A percentile compares a stretch with the other conserved stretches of the same genome.
Conservation (phyloP, 1,140 invertebrate species). For the Drosophila willistoni region DNA sequence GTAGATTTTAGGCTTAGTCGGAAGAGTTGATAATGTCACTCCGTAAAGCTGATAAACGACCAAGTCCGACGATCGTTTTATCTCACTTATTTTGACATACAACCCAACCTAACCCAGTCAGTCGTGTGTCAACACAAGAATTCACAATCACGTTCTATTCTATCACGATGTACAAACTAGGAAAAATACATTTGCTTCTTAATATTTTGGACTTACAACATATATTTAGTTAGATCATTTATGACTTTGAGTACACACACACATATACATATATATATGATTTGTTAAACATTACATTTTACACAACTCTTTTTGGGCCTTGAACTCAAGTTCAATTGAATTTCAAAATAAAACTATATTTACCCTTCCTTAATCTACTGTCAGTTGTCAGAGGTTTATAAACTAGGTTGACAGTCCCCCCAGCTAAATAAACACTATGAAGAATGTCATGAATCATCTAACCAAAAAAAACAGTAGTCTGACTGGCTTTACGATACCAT, state of each 20-base stretch:
- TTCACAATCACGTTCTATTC: background rate
- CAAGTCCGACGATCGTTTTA: constrained; percentile 50
- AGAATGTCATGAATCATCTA: constrained; percentile 15
- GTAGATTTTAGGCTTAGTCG: constrained; percentile 72
- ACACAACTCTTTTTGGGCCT: constrained; percentile 39
- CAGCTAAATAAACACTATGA: constrained; percentile 13
- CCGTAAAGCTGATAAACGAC: constrained; percentile 56
- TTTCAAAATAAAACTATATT: constrained; percentile 25
- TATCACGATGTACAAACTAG: background rate
- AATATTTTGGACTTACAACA: background rate
- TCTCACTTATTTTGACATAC: constrained; percentile 45
- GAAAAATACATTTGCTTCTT: background rate
- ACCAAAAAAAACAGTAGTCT: too few species aligned
- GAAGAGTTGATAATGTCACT: constrained; percentile 73
- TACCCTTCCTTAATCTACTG: constrained; percentile 15
- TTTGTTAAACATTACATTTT: constrained; percentile 16
- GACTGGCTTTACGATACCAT: background rate
- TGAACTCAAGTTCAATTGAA: constrained; percentile 60
- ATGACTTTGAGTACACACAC: background rate
- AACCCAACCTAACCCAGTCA: constrained; percentile 8
- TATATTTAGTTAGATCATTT: constrained; percentile 4
- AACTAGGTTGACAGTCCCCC: constrained; percentile 14
- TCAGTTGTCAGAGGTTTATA: constrained; percentile 6
- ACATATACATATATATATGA: constrained; percentile 8
- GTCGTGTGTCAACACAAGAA: constrained; percentile 55